Evolutionary conservation across 1,140 invertebrate genomes (phyloP).

Genomic region (Tetragonula clypearis): DNA sequence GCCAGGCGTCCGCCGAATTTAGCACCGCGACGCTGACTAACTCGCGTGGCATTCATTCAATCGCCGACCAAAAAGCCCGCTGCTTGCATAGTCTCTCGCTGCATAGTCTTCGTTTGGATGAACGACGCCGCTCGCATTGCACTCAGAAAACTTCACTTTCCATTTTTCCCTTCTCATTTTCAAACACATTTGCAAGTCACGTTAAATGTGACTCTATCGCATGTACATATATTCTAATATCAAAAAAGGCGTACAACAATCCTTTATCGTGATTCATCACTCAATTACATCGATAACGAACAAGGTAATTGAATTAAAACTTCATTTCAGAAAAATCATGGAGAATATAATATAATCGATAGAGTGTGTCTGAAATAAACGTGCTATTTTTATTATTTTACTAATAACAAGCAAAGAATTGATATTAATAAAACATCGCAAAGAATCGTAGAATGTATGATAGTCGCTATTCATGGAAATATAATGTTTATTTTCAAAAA

Average conservation of each 20-base stretch:
- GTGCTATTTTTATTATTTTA: slow-evolving; percentile 3
- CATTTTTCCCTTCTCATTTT: background rate
- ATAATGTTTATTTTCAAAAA: background rate
- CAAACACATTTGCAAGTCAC: background rate
- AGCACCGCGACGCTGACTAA: slow-evolving; percentile 81
- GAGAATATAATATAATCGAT: slow-evolving; percentile 17
- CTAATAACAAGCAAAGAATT: slow-evolving; percentile 12
- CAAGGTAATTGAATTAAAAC: background rate
- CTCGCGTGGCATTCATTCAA: slow-evolving; percentile 81
- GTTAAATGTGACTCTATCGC: background rate
- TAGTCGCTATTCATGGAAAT: background rate
- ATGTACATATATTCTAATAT: background rate
- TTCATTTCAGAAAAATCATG: background rate
- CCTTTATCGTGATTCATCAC: background rate
- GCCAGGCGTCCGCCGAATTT: slow-evolving; percentile 80
- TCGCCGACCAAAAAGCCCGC: slow-evolving; percentile 71
- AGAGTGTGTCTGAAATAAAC: background rate
- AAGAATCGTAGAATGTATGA: background rate
- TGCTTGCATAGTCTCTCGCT: slow-evolving; percentile 56
- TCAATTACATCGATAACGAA: background rate
- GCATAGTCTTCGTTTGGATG: slow-evolving; percentile 54
- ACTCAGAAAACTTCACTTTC: slow-evolving; percentile 22
- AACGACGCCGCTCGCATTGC: slow-evolving; percentile 18
- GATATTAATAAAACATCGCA: slow-evolving; percentile 17
- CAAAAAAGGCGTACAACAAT: background rate